These are phyloP conservation scores for Pseudomyrmex gracilis DNA, from an alignment of 1,140 invertebrate genomes.

Conservation along the genomic window DNA sequence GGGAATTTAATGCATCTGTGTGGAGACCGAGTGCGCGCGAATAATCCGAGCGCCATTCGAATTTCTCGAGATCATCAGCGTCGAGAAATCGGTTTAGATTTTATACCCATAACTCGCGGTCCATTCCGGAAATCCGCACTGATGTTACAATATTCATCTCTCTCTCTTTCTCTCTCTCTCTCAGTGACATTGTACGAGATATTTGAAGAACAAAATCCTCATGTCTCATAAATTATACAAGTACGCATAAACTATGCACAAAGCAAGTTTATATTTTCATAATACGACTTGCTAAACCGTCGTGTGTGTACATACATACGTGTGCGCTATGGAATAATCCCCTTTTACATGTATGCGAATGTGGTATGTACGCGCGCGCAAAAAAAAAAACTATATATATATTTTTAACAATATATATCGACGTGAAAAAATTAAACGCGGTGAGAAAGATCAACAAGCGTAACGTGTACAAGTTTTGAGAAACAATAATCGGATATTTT, in stretches of 20 bases:
- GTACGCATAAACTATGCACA: slow-evolving; percentile 61
- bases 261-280: slow-evolving; percentile 66
- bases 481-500: slow-evolving; percentile 6
- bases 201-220: background rate
- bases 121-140: slow-evolving; percentile 1
- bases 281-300: slow-evolving; percentile 36
- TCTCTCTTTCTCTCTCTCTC: no score
- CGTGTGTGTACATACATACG: no score
- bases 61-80: slow-evolving; percentile 23
- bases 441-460: background rate
- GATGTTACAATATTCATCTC: background rate
- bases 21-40: slow-evolving; percentile 38
- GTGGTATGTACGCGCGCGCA: no score
- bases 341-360: slow-evolving; percentile 66
- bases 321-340: slow-evolving; percentile 74
- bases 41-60: slow-evolving; percentile 57
- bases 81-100: slow-evolving; percentile 23
- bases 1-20: slow-evolving; percentile 74
- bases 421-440: background rate
- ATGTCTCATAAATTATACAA: background rate
- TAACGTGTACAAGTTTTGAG: slow-evolving; percentile 9
- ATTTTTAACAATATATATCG: no score
- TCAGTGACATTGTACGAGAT: background rate
- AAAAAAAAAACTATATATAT: slow-evolving; percentile 1
- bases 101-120: slow-evolving; percentile 26